These are phyloP conservation scores for Rhizoglyphus robini DNA, from an alignment of 1,140 invertebrate species.

Conservation along the genomic window DNA sequence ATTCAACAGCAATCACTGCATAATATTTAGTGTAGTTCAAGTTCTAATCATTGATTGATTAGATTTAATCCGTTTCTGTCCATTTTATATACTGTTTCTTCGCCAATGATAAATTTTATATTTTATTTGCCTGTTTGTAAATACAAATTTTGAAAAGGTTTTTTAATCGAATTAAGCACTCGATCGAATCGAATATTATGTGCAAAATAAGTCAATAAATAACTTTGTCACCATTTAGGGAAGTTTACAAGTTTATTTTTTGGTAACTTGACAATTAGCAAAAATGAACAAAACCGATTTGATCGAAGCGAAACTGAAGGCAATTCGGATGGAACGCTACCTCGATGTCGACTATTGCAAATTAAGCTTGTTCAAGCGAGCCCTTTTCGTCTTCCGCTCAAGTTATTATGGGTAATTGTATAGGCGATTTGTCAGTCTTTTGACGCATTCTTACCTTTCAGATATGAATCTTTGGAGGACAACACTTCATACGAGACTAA, in stretches of 20 bases:
- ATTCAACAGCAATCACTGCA: too few species aligned
- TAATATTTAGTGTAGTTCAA: too few species aligned
- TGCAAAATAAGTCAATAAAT: too few species aligned
- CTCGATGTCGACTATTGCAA: neutral
- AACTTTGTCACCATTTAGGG: too few species aligned
- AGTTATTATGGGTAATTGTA: constrained; percentile 2
- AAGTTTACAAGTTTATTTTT: too few species aligned
- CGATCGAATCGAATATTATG: neutral
- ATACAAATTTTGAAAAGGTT: too few species aligned
- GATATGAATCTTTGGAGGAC: neutral
- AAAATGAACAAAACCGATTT: neutral
- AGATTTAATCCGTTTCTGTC: too few species aligned
- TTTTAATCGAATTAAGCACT: neutral
- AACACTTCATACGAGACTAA: neutral
- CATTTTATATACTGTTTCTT: too few species aligned
- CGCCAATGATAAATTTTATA: too few species aligned
- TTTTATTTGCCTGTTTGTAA: too few species aligned
- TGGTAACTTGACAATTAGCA: too few species aligned
- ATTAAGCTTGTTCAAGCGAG: neutral
- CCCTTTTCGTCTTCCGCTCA: neutral
- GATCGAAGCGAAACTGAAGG: neutral
- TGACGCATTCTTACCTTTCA: neutral
- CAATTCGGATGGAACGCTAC: neutral
- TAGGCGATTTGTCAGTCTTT: neutral
- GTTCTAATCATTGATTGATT: too few species aligned